These are phyloP conservation scores for Selene dorsalis DNA, from an alignment of 2,797 vertebrate genomes.

Conservation along the genomic window DNA sequence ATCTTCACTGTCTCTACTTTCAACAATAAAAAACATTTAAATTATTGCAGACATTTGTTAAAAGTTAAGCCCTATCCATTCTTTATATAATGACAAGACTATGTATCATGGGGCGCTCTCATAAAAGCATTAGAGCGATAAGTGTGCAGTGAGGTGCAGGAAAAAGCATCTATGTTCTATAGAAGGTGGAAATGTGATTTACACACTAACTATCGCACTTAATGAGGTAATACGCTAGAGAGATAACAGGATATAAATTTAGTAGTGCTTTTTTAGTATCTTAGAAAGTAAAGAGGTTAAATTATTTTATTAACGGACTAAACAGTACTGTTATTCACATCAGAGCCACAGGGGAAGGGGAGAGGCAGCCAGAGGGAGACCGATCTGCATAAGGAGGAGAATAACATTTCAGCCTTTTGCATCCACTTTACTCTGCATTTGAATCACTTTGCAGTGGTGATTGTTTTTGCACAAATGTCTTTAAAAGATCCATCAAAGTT, in stretches of 20 bases:
- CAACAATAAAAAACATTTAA: not conserved
- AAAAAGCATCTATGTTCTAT: not conserved
- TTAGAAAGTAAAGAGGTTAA: not conserved
- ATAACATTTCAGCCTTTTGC: not conserved
- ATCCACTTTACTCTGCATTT: not conserved
- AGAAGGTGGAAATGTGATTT: not conserved
- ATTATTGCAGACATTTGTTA: not conserved
- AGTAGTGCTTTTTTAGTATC: too few relatives aligned
- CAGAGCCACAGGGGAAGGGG: not conserved
- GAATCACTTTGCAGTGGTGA: not conserved
- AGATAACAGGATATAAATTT: not conserved
- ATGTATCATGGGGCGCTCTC: not conserved
- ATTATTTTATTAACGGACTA: too few relatives aligned
- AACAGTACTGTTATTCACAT: not conserved
- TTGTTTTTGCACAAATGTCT: not conserved
- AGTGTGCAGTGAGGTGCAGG: not conserved
- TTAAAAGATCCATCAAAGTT: not conserved
- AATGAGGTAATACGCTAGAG: not conserved
- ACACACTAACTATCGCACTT: not conserved
- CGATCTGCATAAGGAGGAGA: not conserved
- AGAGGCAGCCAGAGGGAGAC: conserved; percentile 26
- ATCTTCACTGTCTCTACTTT: not conserved
- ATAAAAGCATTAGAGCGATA: too few relatives aligned
- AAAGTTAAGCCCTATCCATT: not conserved
- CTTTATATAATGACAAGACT: not conserved